A percentile compares a stretch with the other conserved stretches of the same genome.
phyloP scores from a whole-genome alignment of 2,888 invertebrate genomes.

The Drosophila lacicola region DNA sequence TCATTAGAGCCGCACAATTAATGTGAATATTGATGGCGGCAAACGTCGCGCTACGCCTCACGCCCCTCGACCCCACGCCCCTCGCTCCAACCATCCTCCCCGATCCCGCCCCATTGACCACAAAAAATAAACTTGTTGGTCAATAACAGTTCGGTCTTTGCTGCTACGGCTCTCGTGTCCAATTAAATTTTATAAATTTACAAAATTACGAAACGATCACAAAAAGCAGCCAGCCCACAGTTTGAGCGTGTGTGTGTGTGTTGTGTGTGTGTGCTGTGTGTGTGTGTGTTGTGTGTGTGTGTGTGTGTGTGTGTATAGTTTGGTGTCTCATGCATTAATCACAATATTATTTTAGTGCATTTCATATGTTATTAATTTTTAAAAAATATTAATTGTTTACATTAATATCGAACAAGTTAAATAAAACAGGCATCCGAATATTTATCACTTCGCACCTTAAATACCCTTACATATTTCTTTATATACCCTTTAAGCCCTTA shows the following conservation, averaged over 20 bases:
- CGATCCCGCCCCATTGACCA: constrained; percentile 31
- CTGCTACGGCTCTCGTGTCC: constrained; percentile 59
- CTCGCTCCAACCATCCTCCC: neutral
- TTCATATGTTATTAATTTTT: constrained; percentile 60
- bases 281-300: constrained; percentile 10
- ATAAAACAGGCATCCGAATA: neutral
- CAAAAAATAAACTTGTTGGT: constrained; percentile 70
- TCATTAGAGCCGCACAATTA: constrained; percentile 75
- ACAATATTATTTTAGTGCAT: constrained; percentile 50
- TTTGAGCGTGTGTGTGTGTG: too few relatives aligned
- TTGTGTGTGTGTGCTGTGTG: constrained; percentile 2
- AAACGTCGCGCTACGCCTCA: constrained; percentile 3
- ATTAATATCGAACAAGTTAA: constrained; percentile 28
- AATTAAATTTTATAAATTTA: constrained; percentile 78
- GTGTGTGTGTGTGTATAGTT: constrained; percentile 4
- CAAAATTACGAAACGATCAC: constrained; percentile 68
- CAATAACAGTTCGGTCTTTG: constrained; percentile 37
- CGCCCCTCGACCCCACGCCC: neutral
- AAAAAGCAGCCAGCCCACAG: constrained; percentile 27
- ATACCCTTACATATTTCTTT: constrained; percentile 11
- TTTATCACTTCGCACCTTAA: neutral
- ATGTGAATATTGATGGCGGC: constrained; percentile 61
- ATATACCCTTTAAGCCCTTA: too few relatives aligned
- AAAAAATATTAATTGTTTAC: constrained; percentile 47
- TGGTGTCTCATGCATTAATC: constrained; percentile 54